Evolutionary conservation across 2,797 vertebrate species (phyloP).

Genomic region (Tinamus major): DNA sequence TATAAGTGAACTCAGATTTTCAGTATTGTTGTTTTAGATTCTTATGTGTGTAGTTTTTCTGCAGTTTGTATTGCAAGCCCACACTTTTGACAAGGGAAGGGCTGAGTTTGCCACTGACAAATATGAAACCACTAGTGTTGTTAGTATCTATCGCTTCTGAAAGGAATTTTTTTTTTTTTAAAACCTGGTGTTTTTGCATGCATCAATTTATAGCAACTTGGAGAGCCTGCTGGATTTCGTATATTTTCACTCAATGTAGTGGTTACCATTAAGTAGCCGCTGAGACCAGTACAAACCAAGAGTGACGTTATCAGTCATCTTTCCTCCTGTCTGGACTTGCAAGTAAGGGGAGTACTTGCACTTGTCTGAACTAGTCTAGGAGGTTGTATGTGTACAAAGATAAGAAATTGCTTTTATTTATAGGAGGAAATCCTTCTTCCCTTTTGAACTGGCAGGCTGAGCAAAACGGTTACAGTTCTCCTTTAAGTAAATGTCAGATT

Average conservation of each 20-base stretch:
- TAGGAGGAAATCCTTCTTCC: slow-evolving; percentile 28
- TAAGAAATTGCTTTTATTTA: slow-evolving; percentile 58
- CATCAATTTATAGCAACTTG: not conserved
- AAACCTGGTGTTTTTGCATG: not conserved
- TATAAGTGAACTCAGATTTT: not conserved
- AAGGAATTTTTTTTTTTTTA: not conserved
- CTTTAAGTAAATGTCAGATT: slow-evolving; percentile 14
- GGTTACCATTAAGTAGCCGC: slow-evolving; percentile 4
- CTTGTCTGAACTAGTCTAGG: slow-evolving; percentile 19
- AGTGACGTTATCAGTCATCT: slow-evolving; percentile 48
- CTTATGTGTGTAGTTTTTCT: not conserved
- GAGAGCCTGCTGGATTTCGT: not conserved
- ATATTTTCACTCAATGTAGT: not conserved
- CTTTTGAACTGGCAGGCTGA: slow-evolving; percentile 2
- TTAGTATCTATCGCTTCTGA: not conserved
- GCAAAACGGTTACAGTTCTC: slow-evolving; percentile 1
- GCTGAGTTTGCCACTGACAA: not conserved
- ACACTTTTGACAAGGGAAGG: not conserved
- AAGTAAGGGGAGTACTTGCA: not conserved
- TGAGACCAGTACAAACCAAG: not conserved
- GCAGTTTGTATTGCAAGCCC: not conserved
- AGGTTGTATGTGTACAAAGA: slow-evolving; percentile 35
- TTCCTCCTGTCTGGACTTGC: slow-evolving; percentile 39
- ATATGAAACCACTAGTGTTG: not conserved
- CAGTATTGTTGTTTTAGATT: not conserved